Conservation (phyloP, 2,797 vertebrate species). For the Harpagifer antarcticus region DNA sequence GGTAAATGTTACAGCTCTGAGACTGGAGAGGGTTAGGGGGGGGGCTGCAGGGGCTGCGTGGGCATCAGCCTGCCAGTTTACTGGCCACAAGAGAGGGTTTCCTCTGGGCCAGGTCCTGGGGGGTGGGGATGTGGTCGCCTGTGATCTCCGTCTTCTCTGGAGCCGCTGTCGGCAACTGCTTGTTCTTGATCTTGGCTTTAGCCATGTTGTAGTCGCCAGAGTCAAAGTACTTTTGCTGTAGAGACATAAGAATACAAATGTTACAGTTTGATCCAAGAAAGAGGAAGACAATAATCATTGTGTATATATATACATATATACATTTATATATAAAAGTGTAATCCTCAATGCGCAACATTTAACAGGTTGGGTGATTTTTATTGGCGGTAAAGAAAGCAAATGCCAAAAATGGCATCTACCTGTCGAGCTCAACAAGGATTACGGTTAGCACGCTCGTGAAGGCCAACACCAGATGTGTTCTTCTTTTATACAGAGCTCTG, state of each 20-base stretch:
- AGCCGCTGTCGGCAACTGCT: slow-evolving; percentile 93
- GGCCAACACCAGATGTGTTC: too few species aligned
- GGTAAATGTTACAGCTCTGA: slow-evolving; percentile 70
- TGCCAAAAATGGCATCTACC: too few species aligned
- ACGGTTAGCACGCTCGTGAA: too few species aligned
- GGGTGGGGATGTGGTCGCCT: slow-evolving; percentile 98
- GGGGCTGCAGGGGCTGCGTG: slow-evolving; percentile 32
- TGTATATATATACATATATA: too few species aligned
- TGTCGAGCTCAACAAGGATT: too few species aligned
- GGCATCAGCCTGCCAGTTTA: slow-evolving; percentile 96
- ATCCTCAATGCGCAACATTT: too few species aligned
- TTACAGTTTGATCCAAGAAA: neutral
- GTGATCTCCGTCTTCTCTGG: slow-evolving; percentile 97
- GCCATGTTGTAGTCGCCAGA: slow-evolving; percentile 99
- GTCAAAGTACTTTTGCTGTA: slow-evolving; percentile 99
- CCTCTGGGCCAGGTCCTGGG: slow-evolving; percentile 97
- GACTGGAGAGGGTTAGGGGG: slow-evolving; percentile 59
- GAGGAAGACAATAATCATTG: too few species aligned
- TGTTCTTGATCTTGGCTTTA: slow-evolving; percentile 99
- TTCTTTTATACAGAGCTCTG: too few species aligned
- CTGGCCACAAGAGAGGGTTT: slow-evolving; percentile 98
- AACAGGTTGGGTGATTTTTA: too few species aligned
- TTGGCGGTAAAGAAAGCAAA: too few species aligned
- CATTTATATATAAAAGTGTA: neutral
- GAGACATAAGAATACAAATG: slow-evolving; percentile 6